Conservation (phyloP, 2,113 vertebrate genomes). For the Mola mola region DNA sequence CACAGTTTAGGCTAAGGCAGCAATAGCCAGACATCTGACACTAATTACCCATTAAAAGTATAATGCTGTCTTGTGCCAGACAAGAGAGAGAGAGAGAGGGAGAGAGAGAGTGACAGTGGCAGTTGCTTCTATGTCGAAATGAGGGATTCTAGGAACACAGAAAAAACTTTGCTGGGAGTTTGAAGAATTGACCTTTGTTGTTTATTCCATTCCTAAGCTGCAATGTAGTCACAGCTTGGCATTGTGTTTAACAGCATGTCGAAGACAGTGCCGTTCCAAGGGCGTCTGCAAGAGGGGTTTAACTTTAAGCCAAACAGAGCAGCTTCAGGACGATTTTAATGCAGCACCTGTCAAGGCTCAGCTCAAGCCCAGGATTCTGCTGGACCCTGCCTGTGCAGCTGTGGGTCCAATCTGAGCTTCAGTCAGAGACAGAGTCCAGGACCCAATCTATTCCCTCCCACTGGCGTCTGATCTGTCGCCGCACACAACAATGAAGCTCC, state of each 20-base stretch:
- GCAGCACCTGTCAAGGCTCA: slow-evolving; percentile 78
- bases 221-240: slow-evolving; percentile 53
- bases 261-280: slow-evolving; percentile 52
- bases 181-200: slow-evolving; percentile 26
- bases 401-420: slow-evolving; percentile 63
- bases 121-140: slow-evolving; percentile 76
- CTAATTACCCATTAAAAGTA: slow-evolving; percentile 84
- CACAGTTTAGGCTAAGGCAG: slow-evolving; percentile 74
- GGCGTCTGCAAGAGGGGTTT: slow-evolving; percentile 67
- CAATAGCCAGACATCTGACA: slow-evolving; percentile 82
- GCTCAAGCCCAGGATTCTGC: slow-evolving; percentile 55
- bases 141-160: slow-evolving; percentile 66
- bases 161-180: slow-evolving; percentile 41
- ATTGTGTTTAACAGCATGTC: slow-evolving; percentile 61
- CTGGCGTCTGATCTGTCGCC: slow-evolving; percentile 64
- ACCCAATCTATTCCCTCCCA: slow-evolving; percentile 26
- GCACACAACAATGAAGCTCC: slow-evolving; percentile 63
- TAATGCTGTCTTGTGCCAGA: slow-evolving; percentile 64
- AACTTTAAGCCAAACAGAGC: slow-evolving; percentile 67
- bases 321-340: slow-evolving; percentile 61
- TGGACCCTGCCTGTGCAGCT: slow-evolving; percentile 66
- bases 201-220: slow-evolving; percentile 25
- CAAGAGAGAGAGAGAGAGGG: slow-evolving; percentile 37
- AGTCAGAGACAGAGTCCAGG: slow-evolving; percentile 41
- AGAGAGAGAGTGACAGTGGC: slow-evolving; percentile 66